phyloP scores from a whole-genome alignment of 1,140 invertebrate genomes.

The Drosophila biarmipes region DNA sequence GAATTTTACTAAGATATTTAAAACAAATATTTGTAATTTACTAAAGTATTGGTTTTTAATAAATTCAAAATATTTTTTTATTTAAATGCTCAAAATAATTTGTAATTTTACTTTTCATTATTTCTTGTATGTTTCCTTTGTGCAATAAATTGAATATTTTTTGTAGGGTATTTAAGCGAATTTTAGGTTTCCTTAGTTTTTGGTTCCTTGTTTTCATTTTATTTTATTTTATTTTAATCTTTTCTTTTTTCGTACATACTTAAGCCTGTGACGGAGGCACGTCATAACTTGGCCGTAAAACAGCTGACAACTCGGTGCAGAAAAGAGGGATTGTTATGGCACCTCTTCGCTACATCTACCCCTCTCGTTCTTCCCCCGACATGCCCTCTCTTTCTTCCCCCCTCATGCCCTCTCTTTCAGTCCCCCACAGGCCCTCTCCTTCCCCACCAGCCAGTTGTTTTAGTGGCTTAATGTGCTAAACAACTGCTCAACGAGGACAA shows the following conservation, averaged over 20 bases:
- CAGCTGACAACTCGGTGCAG: constrained; percentile 64
- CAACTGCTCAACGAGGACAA: constrained; percentile 54
- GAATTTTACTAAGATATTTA: too few species aligned
- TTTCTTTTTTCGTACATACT: constrained; percentile 28
- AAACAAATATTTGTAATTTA: too few species aligned
- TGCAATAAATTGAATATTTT: neutral
- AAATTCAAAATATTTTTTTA: too few species aligned
- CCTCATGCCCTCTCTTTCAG: neutral
- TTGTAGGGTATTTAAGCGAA: neutral
- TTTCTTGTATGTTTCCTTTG: too few species aligned
- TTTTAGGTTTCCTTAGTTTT: neutral
- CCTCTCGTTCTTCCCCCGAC: constrained; percentile 1
- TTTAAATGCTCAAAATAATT: neutral
- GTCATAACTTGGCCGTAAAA: constrained; percentile 79
- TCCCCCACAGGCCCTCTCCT: too few species aligned
- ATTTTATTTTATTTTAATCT: constrained; percentile 22
- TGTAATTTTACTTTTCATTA: neutral
- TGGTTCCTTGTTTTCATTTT: constrained; percentile 20
- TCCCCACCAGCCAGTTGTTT: constrained; percentile 48
- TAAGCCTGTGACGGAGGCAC: constrained; percentile 71
- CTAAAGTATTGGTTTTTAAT: too few species aligned
- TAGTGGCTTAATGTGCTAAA: constrained; percentile 78
- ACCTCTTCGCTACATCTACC: neutral
- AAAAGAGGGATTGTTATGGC: constrained; percentile 29
- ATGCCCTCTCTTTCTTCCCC: neutral